Base-by-base conservation (phyloP, 2,113 vertebrate genomes). In the Pongo abelii region DNA sequence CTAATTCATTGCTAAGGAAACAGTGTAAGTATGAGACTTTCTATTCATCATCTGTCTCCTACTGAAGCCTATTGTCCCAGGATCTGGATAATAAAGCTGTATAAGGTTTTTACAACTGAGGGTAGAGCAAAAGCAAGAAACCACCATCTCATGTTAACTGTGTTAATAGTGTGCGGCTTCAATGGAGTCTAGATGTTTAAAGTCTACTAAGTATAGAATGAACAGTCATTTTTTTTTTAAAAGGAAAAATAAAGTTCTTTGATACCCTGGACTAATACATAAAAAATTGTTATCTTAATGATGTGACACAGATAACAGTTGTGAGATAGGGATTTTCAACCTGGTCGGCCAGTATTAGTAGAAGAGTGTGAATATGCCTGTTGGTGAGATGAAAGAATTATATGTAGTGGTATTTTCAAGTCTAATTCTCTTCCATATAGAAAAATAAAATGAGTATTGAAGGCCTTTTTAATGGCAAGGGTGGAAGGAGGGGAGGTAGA, bases 201-300 rank as follows among this genome's bases (percentile, higher is more conserved):
- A 93, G 50, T 80, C 69, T 94, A 25, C 70, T 81, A 83, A 38
- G 50, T 43, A 61, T 43, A 78, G 52, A 72, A 50, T 6, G 18
- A 57, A 25, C 7, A 55, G 64, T 75, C 78, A 10, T 38, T 64
- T 75, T 70, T 70, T 52, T 52, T 18, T 50, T 38, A 38, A n/a
- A 75, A 86, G 74, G 23, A 48, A 40, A 83, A 80, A 89, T 72
- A 78, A 89, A 30, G 23, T 79, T 79, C 43, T 93, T 89, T 83
- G 52, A 55, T 79, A 92, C 17, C 18, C 20, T 78, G 48, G 18
- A 74, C 16, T 81, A 72, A 83, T 23, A 17, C 32, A 35, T 50
- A 92, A 77, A 59, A 89, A 96, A 70, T 61, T 83, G 32, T 57
- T 74, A 5, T 70, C 27, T 97, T 94, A 78, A 25, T 92, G 50